These are phyloP conservation scores for Sebastes matsubarae DNA, from an alignment of 2,797 vertebrate genomes.

Conservation along the genomic window DNA sequence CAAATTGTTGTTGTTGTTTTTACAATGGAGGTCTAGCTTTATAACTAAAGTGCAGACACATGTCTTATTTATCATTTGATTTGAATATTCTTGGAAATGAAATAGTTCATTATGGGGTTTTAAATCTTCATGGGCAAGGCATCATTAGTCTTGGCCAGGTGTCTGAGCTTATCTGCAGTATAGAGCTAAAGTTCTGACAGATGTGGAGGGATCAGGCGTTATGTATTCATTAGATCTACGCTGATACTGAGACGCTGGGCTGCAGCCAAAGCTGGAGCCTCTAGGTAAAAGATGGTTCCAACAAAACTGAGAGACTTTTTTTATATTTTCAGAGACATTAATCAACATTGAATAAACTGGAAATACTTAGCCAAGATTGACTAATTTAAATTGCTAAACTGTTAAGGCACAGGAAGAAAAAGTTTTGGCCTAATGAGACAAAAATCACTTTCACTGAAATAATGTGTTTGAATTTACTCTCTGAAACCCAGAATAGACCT, in stretches of 20 bases:
- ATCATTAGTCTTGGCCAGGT: neutral
- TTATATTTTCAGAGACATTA: neutral
- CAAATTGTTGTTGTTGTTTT: neutral
- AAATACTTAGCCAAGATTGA: neutral
- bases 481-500: too few relatives aligned
- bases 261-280: neutral
- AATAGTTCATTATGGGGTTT: neutral
- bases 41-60: neutral
- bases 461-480: too few relatives aligned
- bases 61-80: neutral
- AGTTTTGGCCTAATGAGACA: too few relatives aligned
- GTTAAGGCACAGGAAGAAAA: too few relatives aligned
- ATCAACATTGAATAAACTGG: neutral
- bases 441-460: too few relatives aligned
- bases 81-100: neutral
- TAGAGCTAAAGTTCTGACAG: neutral
- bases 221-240: neutral
- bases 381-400: neutral
- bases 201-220: neutral
- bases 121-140: neutral
- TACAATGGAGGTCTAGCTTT: neutral
- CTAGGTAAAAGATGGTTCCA: neutral
- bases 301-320: neutral
- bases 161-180: neutral
- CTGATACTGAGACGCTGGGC: neutral